These are phyloP conservation scores for Acanthopagrus latus DNA, from an alignment of 2,797 vertebrate species.

Conservation along the genomic window DNA sequence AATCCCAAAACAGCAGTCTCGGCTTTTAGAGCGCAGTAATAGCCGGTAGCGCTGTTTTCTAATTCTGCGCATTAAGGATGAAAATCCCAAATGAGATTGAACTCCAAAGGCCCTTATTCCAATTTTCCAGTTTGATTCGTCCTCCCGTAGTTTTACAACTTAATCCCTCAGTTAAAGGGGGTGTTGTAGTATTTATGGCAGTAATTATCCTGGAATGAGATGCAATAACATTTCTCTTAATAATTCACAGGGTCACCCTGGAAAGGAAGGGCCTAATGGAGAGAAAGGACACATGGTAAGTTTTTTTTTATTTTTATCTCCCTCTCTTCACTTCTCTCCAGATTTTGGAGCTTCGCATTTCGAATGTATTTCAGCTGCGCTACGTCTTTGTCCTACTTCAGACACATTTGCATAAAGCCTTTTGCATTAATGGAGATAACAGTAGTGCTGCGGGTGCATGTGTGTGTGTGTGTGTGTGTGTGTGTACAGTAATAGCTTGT, in stretches of 20 bases:
- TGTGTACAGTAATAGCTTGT: slow-evolving; percentile 3
- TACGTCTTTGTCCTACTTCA: slow-evolving; percentile 36
- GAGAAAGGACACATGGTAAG: slow-evolving; percentile 95
- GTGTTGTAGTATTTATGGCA: slow-evolving; percentile 69
- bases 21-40: slow-evolving; percentile 59
- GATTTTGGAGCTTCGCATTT: slow-evolving; percentile 5
- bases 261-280: slow-evolving; percentile 96
- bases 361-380: slow-evolving; percentile 9
- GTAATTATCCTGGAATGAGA: slow-evolving; percentile 69
- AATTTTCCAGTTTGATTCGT: slow-evolving; percentile 54
- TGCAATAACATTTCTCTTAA: slow-evolving; percentile 71
- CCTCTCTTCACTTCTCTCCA: background rate
- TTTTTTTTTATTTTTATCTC: slow-evolving; percentile 1
- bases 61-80: slow-evolving; percentile 54
- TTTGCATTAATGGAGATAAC: slow-evolving; percentile 37
- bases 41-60: slow-evolving; percentile 38
- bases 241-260: slow-evolving; percentile 94
- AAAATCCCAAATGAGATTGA: slow-evolving; percentile 66
- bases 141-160: slow-evolving; percentile 62
- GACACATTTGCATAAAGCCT: slow-evolving; percentile 55
- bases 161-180: slow-evolving; percentile 51
- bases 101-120: slow-evolving; percentile 50
- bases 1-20: slow-evolving; percentile 28
- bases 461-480: background rate
- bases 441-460: slow-evolving; percentile 20